phyloP scores from a whole-genome alignment of 2,113 vertebrate species.

The Microcebus lehilahytsara region DNA sequence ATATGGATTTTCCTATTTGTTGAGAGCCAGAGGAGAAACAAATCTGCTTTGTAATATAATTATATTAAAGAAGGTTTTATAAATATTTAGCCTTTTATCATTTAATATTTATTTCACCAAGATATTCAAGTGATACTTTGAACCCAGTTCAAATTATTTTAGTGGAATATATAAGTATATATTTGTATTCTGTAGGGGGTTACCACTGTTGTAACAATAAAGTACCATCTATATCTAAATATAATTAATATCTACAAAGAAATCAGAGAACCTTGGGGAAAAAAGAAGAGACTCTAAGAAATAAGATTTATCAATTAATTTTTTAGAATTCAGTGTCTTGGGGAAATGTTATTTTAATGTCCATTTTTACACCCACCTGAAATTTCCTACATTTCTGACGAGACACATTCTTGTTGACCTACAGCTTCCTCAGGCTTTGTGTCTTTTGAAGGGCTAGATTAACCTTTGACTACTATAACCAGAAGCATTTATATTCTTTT shows the following conservation, averaged over 20 bases:
- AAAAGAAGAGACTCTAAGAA: neutral
- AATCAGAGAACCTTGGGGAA: neutral
- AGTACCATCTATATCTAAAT: neutral
- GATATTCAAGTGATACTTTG: neutral
- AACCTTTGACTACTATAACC: neutral
- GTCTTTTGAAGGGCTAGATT: neutral
- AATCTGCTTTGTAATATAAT: neutral
- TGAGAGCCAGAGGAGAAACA: neutral
- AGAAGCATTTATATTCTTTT: neutral
- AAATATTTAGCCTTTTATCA: neutral
- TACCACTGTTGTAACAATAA: slow-evolving; percentile 18
- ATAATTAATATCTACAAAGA: neutral
- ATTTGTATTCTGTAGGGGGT: neutral
- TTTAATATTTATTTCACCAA: neutral
- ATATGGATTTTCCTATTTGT: slow-evolving; percentile 49
- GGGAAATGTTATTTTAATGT: slow-evolving; percentile 37
- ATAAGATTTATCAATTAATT: neutral
- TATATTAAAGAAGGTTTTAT: slow-evolving; percentile 8
- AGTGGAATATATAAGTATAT: neutral
- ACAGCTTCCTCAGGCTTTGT: neutral
- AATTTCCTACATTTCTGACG: neutral
- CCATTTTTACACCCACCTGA: neutral
- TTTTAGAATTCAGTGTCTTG: neutral
- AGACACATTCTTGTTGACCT: neutral
- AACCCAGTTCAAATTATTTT: neutral